phyloP scores from a whole-genome alignment of 2,113 vertebrate genomes.

The Typhlomys cinereus region DNA sequence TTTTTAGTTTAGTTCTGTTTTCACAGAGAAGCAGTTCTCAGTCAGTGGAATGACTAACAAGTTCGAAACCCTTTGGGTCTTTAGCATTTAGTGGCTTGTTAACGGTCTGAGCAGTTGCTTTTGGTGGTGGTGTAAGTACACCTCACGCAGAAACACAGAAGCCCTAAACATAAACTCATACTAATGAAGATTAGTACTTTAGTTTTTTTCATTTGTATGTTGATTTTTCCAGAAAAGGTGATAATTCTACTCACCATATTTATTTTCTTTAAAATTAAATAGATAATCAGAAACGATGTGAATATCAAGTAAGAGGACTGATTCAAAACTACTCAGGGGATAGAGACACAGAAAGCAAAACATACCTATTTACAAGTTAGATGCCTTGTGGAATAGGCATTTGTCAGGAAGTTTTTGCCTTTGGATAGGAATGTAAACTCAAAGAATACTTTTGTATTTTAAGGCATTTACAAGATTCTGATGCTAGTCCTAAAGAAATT shows the following conservation, averaged over 20 bases:
- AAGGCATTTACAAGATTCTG: background rate
- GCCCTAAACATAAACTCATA: background rate
- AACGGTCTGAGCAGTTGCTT: background rate
- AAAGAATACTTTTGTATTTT: constrained; percentile 21
- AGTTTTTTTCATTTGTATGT: background rate
- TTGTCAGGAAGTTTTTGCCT: background rate
- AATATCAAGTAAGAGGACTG: background rate
- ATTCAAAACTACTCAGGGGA: background rate
- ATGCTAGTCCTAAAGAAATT: constrained; percentile 1
- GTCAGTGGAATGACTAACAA: background rate
- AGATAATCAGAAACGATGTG: constrained; percentile 4
- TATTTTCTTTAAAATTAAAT: background rate
- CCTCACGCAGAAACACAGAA: background rate
- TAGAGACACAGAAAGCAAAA: background rate
- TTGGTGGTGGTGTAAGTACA: background rate
- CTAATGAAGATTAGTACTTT: background rate
- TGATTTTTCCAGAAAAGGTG: constrained; percentile 14
- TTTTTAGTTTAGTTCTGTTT: background rate
- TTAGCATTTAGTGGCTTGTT: background rate
- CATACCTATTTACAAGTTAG: background rate
- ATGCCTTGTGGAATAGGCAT: background rate
- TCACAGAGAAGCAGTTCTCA: background rate
- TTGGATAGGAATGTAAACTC: constrained; percentile 6
- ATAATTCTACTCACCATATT: constrained; percentile 12
- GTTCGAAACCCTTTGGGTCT: background rate